Evolutionary conservation across 2,797 vertebrate genomes (phyloP).

Genomic region (Rhinogobio ventralis): DNA sequence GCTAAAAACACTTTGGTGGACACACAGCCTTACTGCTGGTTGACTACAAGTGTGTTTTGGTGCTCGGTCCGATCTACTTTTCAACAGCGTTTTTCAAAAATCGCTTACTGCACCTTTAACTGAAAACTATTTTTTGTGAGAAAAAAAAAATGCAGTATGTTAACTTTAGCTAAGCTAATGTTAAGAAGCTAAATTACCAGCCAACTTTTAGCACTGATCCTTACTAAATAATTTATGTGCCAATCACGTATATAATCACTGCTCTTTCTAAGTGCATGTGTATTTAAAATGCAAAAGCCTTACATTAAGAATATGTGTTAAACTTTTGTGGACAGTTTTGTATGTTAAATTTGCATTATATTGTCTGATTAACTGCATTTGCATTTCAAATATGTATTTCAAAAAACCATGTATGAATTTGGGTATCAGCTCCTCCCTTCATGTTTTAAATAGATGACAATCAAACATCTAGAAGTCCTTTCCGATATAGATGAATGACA

Average conservation of each 20-base stretch:
- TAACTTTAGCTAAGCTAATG: too few relatives aligned
- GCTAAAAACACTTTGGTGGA: too few relatives aligned
- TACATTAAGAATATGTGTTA: neutral
- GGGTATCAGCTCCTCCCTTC: neutral
- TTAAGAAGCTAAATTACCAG: too few relatives aligned
- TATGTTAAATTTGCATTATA: slow-evolving; percentile 10
- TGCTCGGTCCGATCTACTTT: too few relatives aligned
- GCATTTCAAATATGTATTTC: neutral
- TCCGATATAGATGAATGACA: neutral
- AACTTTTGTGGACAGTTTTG: neutral
- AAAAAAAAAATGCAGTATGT: too few relatives aligned
- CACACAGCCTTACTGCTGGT: too few relatives aligned
- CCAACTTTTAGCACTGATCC: too few relatives aligned
- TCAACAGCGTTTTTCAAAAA: too few relatives aligned
- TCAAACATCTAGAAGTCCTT: neutral
- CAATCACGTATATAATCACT: neutral
- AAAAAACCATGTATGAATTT: neutral
- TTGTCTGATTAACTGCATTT: neutral
- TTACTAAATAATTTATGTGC: neutral
- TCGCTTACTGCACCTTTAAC: too few relatives aligned
- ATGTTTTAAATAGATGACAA: neutral
- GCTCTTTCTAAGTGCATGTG: neutral
- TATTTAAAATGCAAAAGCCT: neutral
- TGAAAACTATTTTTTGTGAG: too few relatives aligned
- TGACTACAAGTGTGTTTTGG: too few relatives aligned